Evolutionary conservation across 2,113 vertebrate genomes (phyloP), one percentile per base, ranked within the genome.

Genomic region (Alligator mississippiensis): DNA sequence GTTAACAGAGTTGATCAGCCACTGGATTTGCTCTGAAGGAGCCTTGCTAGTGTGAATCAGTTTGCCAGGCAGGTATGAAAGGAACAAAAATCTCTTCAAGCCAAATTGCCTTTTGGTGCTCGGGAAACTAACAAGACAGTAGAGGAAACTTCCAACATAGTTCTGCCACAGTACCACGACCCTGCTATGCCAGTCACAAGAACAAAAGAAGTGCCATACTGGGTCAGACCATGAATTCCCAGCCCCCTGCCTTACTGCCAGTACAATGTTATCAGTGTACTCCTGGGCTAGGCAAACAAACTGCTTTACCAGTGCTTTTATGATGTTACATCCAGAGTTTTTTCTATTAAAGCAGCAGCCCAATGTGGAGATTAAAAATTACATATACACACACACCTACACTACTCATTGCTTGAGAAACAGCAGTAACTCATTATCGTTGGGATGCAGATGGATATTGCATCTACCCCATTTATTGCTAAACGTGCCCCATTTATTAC

Each of bases 81-180:
- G 1, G 64, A 58, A 4, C 4, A 27, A 38, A 82, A 9, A 28
- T 22, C 54, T 25, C 34, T 10, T 3, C 11, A 63, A 78, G 87
- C 21, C 5, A 47, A 62, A 14, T 0, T 0, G 1, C 16, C 24
- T 25, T 84, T 34, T n/a, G 4, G 30, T 34, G 7, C 30, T 64
- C 14, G 82, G 2, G 57, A 61, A 92, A 79, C n/a, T 9, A 47
- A 12, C 14, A 88, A 60, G 80, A 84, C 2, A 7, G 11, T 81
- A 19, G 15, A 21, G 79, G 82, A n/a, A 34, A 22, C 4, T 15
- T 22, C 6, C 13, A 0, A 1, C 21, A 6, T 2, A 34, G 3
- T 18, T 59, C 34, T 25, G 12, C 12, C 70, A 25, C 34, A 38
- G 27, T 21, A 82, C 24, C 47, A 57, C 9, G 38, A 87, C 19